Base-by-base conservation (phyloP, 2,888 invertebrate species). In the Limnephilus rhombicus region DNA sequence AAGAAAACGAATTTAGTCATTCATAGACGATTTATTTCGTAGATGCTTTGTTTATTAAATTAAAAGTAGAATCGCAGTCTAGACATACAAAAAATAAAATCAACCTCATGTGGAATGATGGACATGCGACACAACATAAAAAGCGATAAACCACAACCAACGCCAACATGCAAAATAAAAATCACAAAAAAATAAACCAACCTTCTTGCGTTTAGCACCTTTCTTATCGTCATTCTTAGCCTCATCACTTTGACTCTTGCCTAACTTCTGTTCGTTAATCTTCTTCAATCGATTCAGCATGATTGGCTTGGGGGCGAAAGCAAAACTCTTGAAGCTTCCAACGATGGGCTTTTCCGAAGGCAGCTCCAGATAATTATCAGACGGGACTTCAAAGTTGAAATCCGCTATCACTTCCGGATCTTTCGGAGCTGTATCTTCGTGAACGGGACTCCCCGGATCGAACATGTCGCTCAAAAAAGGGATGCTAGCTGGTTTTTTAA, bases 271-370 rank as follows among this genome's bases (percentile, higher is more conserved):
- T 80, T 90, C 87, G n/a, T 80, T 87, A 9, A 91, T 81, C 93
- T 96, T 94, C 95, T 96, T 96, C 94, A 96, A 95, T 94, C 96
- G 95, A 94, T 96, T 96, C 93, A 96, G 94, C 94, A 96, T 94
- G 87, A 96, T 95, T 31, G 96, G 96, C 94, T 96, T 96, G 15
- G 96, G 96, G 86, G 88, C 88, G 96, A 93, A 94, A 41, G 96
- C 96, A 93, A 96, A 96, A 94, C 96, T 96, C 95, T 96, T 96
- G 94, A 96, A 96, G 94, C 95, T 96, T 34, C 96, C 96, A 94
- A 96, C 95, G 45, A 91, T 85, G 3, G 92, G 90, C 86, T 90
- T 91, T 7, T 31, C 53, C 15, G 15, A 41, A 4, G 90, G 92
- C 24, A 91, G 41, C n/a, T 94, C 94, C 37, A 95, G 95, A 68